Evolutionary conservation across 2,888 invertebrate species (phyloP).

Genomic region (Agonum fuliginosum): DNA sequence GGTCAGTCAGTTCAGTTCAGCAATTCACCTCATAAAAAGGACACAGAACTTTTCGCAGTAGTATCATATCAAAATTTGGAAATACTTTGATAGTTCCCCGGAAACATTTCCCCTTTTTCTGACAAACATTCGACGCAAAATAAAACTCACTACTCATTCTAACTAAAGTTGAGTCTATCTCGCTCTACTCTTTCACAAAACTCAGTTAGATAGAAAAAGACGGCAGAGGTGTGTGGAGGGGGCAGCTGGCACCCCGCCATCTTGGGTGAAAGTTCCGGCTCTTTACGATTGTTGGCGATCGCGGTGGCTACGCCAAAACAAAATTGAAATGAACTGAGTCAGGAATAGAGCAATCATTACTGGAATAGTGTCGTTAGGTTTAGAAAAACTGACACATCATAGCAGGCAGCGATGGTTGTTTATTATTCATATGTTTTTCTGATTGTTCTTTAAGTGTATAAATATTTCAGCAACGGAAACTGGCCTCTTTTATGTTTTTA

Average conservation of each 20-base stretch:
- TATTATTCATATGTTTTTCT: too few species aligned
- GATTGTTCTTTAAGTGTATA: too few species aligned
- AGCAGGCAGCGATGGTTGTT: too few species aligned
- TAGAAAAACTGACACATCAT: too few species aligned
- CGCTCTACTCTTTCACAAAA: not conserved
- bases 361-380: not conserved
- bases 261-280: conserved; percentile 42
- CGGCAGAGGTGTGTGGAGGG: not conserved
- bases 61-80: too few species aligned
- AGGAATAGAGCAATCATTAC: not conserved
- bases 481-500: too few species aligned
- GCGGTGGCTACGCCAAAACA: conserved; percentile 15
- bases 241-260: conserved; percentile 22
- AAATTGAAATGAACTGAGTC: conserved; percentile 37
- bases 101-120: not conserved
- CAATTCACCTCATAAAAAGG: too few species aligned
- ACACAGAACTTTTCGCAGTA: too few species aligned
- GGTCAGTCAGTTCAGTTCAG: too few species aligned
- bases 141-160: conserved; percentile 26
- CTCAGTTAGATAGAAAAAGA: conserved; percentile 9
- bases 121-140: conserved; percentile 17
- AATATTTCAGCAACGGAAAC: too few species aligned
- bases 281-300: conserved; percentile 28
- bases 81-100: too few species aligned
- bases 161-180: conserved; percentile 10